phyloP scores from a whole-genome alignment of 1,140 invertebrate genomes.

The Bombus ignitus region DNA sequence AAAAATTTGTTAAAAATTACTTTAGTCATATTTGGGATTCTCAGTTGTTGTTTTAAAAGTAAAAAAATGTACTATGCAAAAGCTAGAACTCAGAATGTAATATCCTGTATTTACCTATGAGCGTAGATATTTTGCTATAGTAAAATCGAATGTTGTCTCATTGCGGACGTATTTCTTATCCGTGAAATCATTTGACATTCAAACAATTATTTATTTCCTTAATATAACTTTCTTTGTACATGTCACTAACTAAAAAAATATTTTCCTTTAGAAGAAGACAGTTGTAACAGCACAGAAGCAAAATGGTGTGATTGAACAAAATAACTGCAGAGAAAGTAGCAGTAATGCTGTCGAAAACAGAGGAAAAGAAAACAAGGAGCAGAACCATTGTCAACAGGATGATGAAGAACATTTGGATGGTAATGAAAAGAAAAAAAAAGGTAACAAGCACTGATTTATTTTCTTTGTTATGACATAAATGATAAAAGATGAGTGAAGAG shows the following conservation, averaged over 20 bases:
- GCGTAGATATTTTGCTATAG: constrained; percentile 78
- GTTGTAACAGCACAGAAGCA: constrained; percentile 71
- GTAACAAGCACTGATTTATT: constrained; percentile 64
- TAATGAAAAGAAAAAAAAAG: constrained; percentile 82
- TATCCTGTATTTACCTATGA: constrained; percentile 59
- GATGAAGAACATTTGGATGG: constrained; percentile 77
- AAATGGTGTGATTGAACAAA: constrained; percentile 77
- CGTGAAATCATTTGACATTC: not conserved
- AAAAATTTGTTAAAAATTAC: not conserved
- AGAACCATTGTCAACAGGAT: constrained; percentile 78
- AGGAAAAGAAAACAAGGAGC: constrained; percentile 79
- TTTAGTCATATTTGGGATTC: not conserved
- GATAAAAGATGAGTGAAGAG: not conserved
- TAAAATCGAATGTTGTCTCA: constrained; percentile 29
- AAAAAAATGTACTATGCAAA: constrained; percentile 67
- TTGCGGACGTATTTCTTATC: not conserved
- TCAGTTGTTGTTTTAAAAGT: not conserved
- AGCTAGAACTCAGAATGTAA: constrained; percentile 71
- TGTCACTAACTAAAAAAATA: not conserved
- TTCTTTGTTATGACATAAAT: not conserved
- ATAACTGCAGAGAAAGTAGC: constrained; percentile 69
- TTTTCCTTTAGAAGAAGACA: constrained; percentile 73
- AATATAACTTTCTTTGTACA: not conserved
- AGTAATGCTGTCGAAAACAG: constrained; percentile 71
- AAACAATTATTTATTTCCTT: not conserved